Base-by-base conservation (phyloP, 2,113 vertebrate genomes). In the Sinocyclocheilus maitianheensis region DNA sequence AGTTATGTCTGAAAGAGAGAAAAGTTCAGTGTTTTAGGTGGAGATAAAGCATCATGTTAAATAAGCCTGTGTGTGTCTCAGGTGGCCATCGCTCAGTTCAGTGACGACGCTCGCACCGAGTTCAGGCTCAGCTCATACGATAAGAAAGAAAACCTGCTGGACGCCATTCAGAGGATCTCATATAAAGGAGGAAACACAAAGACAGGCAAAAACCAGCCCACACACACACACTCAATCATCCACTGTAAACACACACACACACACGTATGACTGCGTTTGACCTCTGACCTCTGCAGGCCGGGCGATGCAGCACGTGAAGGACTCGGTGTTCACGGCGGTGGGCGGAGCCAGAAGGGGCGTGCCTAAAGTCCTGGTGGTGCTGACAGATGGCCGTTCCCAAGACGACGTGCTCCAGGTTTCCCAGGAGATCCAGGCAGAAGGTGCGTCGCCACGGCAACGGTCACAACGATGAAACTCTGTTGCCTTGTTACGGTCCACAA, bases 171-270 rank as follows among this genome's bases (percentile, higher is more conserved):
- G 88, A 93, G 60, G 78, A 97, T 99, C 92, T 91, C 95, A 34
- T 99, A 99, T 93, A 99, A 99, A 95, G 98, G 98, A 89, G 98
- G 98, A 87, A 99, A 99, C 91, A 99, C 97, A 74, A 98, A 97
- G 95, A 99, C 97, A 93, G 98, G 98, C 95, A 89, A 81, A 89
- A 11, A 46, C 26, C 20, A 46, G 20, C 2, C 1, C 34, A 10
- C 48, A 13, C 40, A 43, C 71, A n/a, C 71, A 63, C 30, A 37
- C 24, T 9, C 65, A 30, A 5, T 5, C 53, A 55, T 18, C 4
- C 53, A 55, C 53, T 3, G 12, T 51, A 51, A 51, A 51, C 48
- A 51, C 5, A 20, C 16, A 58, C 53, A 58, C 53, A 53, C 51
- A 58, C 53, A 30, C 30, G 3, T 60, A 2, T 58, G 55, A 20